Evolutionary conservation across 2,797 vertebrate genomes (phyloP).

Genomic region (Sparus aurata): DNA sequence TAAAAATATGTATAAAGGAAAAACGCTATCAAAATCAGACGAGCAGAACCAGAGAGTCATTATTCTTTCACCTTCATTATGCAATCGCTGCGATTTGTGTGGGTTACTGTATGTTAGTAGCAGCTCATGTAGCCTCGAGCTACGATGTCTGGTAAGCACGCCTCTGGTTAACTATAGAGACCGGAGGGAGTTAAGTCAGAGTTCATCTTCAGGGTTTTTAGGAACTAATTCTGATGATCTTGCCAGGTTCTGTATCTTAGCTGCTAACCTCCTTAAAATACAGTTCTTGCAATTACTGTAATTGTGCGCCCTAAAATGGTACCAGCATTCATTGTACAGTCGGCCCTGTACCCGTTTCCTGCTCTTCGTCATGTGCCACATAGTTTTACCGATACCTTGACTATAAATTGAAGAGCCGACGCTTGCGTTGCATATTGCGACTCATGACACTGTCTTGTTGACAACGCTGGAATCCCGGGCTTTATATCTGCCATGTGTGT

Average conservation of each 20-base stretch:
- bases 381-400: background rate
- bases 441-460: background rate
- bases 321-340: background rate
- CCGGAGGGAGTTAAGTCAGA: too few species aligned
- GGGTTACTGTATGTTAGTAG: background rate
- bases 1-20: background rate
- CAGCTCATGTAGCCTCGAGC: background rate
- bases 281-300: background rate
- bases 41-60: background rate
- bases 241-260: background rate
- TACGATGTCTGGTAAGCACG: background rate
- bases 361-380: background rate
- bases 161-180: background rate
- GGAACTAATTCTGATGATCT: background rate
- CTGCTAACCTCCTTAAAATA: background rate
- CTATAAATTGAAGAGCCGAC: background rate
- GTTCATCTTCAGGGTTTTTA: background rate
- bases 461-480: slow-evolving; percentile 16
- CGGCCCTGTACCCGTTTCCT: background rate
- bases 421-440: slow-evolving; percentile 5
- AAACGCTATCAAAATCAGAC: background rate
- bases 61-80: background rate
- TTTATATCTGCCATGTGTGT: slow-evolving; percentile 10
- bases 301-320: background rate
- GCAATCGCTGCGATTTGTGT: background rate